Base-by-base conservation (phyloP, 2,888 invertebrate species). In the Netelia inedita region DNA sequence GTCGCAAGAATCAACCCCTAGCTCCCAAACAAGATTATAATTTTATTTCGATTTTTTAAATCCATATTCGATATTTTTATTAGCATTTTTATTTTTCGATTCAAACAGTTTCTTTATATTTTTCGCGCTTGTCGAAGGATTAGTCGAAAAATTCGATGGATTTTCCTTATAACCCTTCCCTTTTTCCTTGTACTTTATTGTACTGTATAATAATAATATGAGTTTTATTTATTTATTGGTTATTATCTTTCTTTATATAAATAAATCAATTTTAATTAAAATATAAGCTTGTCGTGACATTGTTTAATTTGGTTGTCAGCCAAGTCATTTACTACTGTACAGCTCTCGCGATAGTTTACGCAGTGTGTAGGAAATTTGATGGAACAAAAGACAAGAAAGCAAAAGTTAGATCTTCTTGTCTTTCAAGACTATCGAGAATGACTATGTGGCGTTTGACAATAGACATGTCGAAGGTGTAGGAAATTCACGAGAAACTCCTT, bases 401-500 rank as follows among this genome's bases (percentile, higher is more conserved):
- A 28, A 65, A 75, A 71, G 57, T 83, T 75, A 28, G 21, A 63
- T 73, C 19, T 57, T 46, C 28, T 28, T 35, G n/a, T 59, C 50
- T 46, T 46, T 35, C 35, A 50, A 50, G 59, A 41, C 10, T 69
- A 65, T 57, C n/a, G 55, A 19, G 6, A 28, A 16, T 2, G 43
- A 65, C 6, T 50, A 57, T 59, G 53, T 11, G 59, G 53, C 14
- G 2, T 43, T 14, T 50, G 61, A 78, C 73, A 83, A 83, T 83
- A 55, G 61, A 16, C 14, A n/a, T 2, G 35, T 2, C 66, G 46
- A 73, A 50, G 19, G 23, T 46, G 61, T 14, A 21, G n/a, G 28
- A 83, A 76, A 79, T 73, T 79, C 63, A 46, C 5, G 63, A n/a
- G 46, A 63, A 83, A 74, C 63, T 74, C 2, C 21, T 43, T 5